Conservation (phyloP, 2,797 vertebrate species). For the Poeciliopsis gracilis region DNA sequence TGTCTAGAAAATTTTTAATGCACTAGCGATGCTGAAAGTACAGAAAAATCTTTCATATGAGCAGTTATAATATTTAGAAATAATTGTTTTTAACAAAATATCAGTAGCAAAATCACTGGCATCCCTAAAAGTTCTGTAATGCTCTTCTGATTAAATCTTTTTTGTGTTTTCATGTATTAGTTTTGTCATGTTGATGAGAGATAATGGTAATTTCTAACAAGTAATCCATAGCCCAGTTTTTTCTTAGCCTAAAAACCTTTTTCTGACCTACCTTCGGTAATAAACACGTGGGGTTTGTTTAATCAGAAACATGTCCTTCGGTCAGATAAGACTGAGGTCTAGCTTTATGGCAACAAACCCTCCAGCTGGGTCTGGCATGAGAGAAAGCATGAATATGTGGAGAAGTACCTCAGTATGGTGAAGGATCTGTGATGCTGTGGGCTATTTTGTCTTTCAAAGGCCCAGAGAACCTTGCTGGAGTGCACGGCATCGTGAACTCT, state of each 20-base stretch:
- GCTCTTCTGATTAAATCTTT: neutral
- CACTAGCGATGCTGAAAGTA: neutral
- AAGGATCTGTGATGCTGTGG: constrained; percentile 1
- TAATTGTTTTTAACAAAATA: neutral
- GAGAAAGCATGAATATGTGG: neutral
- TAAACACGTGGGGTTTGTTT: neutral
- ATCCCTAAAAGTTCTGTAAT: neutral
- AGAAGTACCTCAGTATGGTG: neutral
- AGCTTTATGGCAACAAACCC: neutral
- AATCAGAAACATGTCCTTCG: neutral
- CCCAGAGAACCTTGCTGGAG: neutral
- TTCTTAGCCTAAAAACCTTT: neutral
- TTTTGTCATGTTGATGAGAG: neutral
- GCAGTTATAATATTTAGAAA: neutral
- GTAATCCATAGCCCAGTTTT: neutral
- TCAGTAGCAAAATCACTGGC: neutral
- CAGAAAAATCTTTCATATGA: neutral
- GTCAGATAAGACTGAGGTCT: neutral
- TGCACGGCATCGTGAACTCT: neutral
- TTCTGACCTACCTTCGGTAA: neutral
- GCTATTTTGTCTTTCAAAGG: neutral
- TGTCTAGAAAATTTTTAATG: neutral
- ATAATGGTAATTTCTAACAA: neutral
- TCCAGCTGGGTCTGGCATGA: neutral
- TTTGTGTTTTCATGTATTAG: neutral